Evolutionary conservation across 1,140 invertebrate genomes (phyloP).

Genomic region (Rhyacophila brunnea): DNA sequence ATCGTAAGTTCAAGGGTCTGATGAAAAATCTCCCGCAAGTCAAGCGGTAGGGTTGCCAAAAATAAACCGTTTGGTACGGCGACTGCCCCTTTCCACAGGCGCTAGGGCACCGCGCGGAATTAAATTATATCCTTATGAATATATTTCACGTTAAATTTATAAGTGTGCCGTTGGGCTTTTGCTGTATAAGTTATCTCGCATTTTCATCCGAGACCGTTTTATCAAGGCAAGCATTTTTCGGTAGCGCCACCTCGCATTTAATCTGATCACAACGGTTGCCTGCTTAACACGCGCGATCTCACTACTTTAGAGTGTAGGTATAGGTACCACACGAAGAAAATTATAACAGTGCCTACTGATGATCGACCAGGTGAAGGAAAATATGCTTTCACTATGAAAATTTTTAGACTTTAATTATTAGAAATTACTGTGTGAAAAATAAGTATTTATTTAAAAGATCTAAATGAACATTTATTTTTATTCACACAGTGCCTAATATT

Average conservation of each 20-base stretch:
- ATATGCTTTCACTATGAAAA: too few relatives aligned
- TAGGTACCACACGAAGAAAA: too few relatives aligned
- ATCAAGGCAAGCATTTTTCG: constrained; percentile 29
- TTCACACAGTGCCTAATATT: too few relatives aligned
- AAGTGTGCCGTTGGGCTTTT: constrained; percentile 36
- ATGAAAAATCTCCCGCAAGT: not conserved
- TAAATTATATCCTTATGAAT: constrained; percentile 38
- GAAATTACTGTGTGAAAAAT: too few relatives aligned
- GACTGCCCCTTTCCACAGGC: too few relatives aligned
- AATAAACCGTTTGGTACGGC: too few relatives aligned
- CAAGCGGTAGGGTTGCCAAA: constrained; percentile 2
- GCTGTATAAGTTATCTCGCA: constrained; percentile 30
- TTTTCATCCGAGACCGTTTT: constrained; percentile 31
- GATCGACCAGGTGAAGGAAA: too few relatives aligned
- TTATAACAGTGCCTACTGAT: too few relatives aligned
- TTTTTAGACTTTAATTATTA: too few relatives aligned
- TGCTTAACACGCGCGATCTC: not conserved
- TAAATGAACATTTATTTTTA: too few relatives aligned
- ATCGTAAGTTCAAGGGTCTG: not conserved
- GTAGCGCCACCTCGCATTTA: constrained; percentile 15
- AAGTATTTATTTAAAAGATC: too few relatives aligned
- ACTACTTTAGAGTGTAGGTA: too few relatives aligned
- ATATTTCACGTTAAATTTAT: constrained; percentile 38
- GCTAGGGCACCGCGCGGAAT: constrained; percentile 28
- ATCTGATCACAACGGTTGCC: constrained; percentile 31